phyloP scores from a whole-genome alignment of 2,888 invertebrate genomes.

The Ctena decussata region DNA sequence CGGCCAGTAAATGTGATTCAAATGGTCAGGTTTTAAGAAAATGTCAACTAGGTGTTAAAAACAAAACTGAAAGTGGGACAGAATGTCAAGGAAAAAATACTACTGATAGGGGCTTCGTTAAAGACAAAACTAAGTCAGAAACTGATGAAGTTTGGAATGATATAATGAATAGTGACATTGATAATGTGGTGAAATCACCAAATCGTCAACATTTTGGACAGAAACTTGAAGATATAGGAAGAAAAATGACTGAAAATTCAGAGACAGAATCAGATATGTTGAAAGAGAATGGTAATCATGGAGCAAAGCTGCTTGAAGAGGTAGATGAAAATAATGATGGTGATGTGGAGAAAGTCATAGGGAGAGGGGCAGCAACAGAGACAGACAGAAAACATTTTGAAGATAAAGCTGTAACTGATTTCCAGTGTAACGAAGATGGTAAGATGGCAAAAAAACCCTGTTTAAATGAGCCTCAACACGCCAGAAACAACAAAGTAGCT shows the following conservation, averaged over 20 bases:
- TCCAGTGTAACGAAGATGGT: conserved; percentile 47
- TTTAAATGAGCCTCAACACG: too few relatives aligned
- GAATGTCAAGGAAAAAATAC: neutral
- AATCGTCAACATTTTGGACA: neutral
- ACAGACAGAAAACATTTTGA: neutral
- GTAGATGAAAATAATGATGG: neutral
- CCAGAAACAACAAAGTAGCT: too few relatives aligned
- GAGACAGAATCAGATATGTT: neutral
- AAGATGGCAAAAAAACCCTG: too few relatives aligned
- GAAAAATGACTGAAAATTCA: neutral
- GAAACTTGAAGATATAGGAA: neutral
- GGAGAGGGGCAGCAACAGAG: neutral
- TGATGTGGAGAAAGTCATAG: neutral
- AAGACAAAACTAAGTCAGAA: neutral
- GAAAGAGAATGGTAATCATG: neutral
- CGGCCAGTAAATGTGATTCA: neutral
- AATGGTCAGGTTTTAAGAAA: neutral
- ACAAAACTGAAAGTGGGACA: neutral
- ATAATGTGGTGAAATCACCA: too few relatives aligned
- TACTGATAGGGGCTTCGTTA: neutral
- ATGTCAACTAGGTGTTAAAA: neutral
- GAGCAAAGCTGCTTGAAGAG: neutral
- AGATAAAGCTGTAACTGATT: conserved; percentile 10
- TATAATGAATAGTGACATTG: too few relatives aligned
- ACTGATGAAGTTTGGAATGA: neutral